Evolutionary conservation across 2,113 vertebrate genomes (phyloP).

Genomic region (Pelecanoides urinatrix): DNA sequence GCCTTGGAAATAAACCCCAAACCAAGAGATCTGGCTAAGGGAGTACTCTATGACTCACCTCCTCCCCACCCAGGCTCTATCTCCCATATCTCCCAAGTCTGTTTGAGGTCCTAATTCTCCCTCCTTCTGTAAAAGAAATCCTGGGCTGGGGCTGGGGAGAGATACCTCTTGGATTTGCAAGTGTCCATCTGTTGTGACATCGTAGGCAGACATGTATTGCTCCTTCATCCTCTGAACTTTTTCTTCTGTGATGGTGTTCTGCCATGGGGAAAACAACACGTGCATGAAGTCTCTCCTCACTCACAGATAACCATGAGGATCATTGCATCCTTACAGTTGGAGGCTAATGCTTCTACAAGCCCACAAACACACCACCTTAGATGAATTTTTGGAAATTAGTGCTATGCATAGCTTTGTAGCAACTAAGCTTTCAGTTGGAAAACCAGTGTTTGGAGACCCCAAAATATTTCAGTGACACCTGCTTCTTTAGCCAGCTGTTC

Average conservation of each 20-base stretch:
- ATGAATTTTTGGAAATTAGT: neutral
- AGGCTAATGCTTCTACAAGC: neutral
- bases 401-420: neutral
- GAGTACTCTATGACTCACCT: neutral
- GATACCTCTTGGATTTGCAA: conserved; percentile 91
- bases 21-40: neutral
- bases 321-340: neutral
- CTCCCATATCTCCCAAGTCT: neutral
- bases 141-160: neutral
- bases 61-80: neutral
- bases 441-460: neutral
- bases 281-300: neutral
- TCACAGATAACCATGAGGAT: neutral
- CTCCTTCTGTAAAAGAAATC: neutral
- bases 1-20: neutral
- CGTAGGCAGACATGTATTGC: conserved; percentile 79
- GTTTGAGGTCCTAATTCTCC: neutral
- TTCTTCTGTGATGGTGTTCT: conserved; percentile 82
- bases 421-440: neutral
- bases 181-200: conserved; percentile 79
- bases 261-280: neutral
- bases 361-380: neutral
- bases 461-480: neutral
- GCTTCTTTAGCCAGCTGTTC: neutral
- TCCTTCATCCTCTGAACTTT: conserved; percentile 81